A percentile compares a stretch with the other conserved stretches of the same genome.
These are phyloP conservation scores for Sitobion miscanthi DNA, from an alignment of 1,140 invertebrate genomes.

Conservation along the genomic window DNA sequence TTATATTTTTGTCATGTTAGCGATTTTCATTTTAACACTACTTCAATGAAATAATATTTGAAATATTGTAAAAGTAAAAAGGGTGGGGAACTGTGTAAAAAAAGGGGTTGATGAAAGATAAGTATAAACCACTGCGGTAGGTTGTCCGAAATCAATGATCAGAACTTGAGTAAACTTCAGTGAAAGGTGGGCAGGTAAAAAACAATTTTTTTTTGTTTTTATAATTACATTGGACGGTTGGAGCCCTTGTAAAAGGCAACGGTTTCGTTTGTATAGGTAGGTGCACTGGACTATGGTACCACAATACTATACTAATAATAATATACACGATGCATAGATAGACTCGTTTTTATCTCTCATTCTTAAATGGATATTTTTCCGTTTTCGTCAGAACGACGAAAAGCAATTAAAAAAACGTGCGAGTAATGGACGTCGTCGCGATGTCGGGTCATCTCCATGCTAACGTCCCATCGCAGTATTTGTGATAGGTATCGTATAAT, in stretches of 20 bases:
- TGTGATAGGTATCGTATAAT: neutral
- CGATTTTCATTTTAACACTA: neutral
- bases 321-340: neutral
- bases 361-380: neutral
- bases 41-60: neutral
- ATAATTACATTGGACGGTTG: neutral
- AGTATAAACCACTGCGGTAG: neutral
- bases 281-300: no score
- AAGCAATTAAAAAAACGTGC: neutral
- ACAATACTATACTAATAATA: neutral
- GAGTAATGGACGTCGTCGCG: neutral
- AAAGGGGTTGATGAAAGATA: neutral
- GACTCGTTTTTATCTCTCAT: conserved; percentile 8
- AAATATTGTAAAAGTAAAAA: neutral
- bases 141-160: neutral
- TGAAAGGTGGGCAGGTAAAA: neutral
- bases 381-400: neutral
- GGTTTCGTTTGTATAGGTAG: no score
- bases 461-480: neutral
- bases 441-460: neutral
- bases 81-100: neutral
- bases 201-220: neutral
- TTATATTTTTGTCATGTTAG: neutral
- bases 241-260: neutral
- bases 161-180: no score